Conservation (phyloP, 64 coral and sea anemone genomes). For the Montipora capricornis region DNA sequence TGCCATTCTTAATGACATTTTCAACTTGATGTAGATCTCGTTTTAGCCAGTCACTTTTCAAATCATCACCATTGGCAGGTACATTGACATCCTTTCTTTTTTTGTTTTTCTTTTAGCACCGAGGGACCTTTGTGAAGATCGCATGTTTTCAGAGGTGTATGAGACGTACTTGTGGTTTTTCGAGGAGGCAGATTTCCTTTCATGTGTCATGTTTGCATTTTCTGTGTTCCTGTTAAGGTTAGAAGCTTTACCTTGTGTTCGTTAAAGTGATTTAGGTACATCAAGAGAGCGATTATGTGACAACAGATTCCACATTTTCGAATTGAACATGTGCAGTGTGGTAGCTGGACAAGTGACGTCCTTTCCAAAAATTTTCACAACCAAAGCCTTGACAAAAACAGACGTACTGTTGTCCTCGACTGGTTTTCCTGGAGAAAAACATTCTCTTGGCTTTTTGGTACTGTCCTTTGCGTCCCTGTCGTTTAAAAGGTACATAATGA, state of each 20-base stretch:
- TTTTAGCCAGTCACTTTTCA: too few relatives aligned
- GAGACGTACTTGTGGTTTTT: too few relatives aligned
- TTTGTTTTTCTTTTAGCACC: too few relatives aligned
- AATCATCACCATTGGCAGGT: too few relatives aligned
- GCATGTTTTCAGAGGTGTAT: too few relatives aligned
- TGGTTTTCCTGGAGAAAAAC: conserved; percentile 12
- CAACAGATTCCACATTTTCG: conserved; percentile 64
- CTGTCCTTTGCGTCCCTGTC: conserved; percentile 42
- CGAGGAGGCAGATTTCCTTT: neutral
- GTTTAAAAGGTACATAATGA: neutral
- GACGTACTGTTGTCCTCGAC: neutral
- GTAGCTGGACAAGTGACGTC: conserved; percentile 30
- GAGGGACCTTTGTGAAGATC: too few relatives aligned
- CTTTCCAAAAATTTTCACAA: conserved; percentile 36
- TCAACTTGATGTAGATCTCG: too few relatives aligned
- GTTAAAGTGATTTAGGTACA: neutral
- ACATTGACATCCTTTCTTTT: too few relatives aligned
- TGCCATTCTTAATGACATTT: too few relatives aligned
- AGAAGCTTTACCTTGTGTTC: too few relatives aligned
- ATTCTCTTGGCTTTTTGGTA: conserved; percentile 66
- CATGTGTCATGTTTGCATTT: conserved; percentile 54
- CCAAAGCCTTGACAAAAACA: neutral
- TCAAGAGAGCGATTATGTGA: conserved; percentile 42
- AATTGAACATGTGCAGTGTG: conserved; percentile 43
- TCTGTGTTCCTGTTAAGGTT: conserved; percentile 50